These are phyloP conservation scores for Lypha dubia DNA, from an alignment of 2,888 invertebrate genomes.

Conservation along the genomic window DNA sequence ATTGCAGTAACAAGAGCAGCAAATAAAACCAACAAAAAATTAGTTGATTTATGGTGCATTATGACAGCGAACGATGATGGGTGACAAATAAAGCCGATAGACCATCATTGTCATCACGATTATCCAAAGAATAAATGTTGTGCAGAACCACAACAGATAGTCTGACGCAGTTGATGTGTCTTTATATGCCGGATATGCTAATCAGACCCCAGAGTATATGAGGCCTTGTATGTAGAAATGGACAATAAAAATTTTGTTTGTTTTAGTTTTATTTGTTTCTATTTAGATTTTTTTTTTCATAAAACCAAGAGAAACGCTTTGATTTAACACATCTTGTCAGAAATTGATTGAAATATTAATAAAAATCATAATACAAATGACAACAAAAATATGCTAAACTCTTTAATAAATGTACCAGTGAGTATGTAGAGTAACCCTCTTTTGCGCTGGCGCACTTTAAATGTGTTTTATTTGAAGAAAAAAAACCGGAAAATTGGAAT, in stretches of 20 bases:
- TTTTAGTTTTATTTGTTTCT: constrained; percentile 33
- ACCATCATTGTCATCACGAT: constrained; percentile 57
- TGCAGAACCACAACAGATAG: constrained; percentile 60
- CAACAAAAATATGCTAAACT: background rate
- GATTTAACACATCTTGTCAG: constrained; percentile 83
- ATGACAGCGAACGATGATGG: constrained; percentile 65
- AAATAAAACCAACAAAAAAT: constrained; percentile 47
- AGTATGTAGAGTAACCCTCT: constrained; percentile 36
- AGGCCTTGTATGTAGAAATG: constrained; percentile 39
- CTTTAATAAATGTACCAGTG: background rate
- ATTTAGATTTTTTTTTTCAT: constrained; percentile 30
- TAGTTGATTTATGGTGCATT: constrained; percentile 70
- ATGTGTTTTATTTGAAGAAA: constrained; percentile 21
- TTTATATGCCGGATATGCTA: constrained; percentile 72
- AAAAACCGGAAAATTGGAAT: constrained; percentile 33
- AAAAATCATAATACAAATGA: constrained; percentile 32
- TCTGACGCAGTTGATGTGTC: constrained; percentile 68
- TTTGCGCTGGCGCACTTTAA: constrained; percentile 62
- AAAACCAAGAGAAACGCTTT: constrained; percentile 74
- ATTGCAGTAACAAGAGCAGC: too few species aligned
- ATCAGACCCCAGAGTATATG: constrained; percentile 68
- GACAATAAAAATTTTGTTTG: constrained; percentile 58
- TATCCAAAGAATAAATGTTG: background rate
- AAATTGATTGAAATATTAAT: constrained; percentile 79
- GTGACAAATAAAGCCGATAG: constrained; percentile 64